Conservation (phyloP, 2,797 vertebrate species). For the Cercopithecus neglectus region DNA sequence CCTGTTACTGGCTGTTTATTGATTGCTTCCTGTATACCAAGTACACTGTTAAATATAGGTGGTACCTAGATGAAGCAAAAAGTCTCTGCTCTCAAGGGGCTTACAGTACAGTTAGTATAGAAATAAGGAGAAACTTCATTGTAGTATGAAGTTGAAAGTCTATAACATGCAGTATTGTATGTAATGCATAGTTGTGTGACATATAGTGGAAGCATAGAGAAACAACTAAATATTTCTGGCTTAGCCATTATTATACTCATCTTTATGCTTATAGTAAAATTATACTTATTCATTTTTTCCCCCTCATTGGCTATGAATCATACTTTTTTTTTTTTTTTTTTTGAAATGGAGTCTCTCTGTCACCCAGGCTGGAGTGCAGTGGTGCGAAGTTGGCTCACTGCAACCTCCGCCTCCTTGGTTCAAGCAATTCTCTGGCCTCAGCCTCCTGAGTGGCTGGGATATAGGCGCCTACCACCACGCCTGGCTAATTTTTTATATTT, state of each 20-base stretch:
- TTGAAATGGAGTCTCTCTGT: accelerated
- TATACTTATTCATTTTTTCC: not conserved
- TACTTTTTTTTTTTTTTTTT: not conserved
- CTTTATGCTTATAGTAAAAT: not conserved
- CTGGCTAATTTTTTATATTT: not conserved
- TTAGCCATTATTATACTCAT: not conserved
- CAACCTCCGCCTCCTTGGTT: not conserved
- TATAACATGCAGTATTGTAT: not conserved
- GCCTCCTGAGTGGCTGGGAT: not conserved
- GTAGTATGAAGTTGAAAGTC: not conserved
- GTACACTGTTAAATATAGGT: not conserved
- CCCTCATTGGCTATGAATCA: not conserved
- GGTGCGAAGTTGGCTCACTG: not conserved
- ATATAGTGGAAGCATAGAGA: not conserved
- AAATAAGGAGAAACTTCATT: not conserved
- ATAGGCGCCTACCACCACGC: not conserved
- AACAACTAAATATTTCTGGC: not conserved
- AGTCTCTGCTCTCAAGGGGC: not conserved
- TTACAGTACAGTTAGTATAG: not conserved
- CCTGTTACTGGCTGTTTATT: not conserved
- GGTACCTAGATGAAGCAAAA: not conserved
- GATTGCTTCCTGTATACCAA: not conserved
- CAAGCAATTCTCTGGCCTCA: not conserved
- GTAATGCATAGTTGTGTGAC: not conserved
- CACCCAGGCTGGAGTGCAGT: not conserved